Evolutionary conservation across 2,888 invertebrate genomes (phyloP).

Genomic region (Lutraria lutraria): DNA sequence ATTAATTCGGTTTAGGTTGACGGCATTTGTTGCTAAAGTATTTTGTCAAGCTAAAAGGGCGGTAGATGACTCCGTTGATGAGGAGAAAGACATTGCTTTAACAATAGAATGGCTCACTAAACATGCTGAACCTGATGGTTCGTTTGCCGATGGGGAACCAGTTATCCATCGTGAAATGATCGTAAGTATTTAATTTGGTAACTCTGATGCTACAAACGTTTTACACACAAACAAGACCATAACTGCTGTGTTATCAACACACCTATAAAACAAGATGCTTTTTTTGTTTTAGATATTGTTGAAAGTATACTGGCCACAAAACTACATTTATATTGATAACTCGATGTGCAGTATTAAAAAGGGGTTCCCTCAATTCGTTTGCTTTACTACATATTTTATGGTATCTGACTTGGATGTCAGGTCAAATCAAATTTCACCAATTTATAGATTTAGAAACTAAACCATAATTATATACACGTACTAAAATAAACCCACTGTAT

Average conservation of each 20-base stretch:
- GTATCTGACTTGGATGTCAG: too few species aligned
- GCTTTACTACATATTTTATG: too few species aligned
- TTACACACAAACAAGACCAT: background rate
- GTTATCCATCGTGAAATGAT: conserved; percentile 57
- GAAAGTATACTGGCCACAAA: background rate
- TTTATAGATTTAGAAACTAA: too few species aligned
- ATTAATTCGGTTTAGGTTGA: conserved; percentile 45
- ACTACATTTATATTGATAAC: background rate
- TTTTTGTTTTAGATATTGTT: background rate
- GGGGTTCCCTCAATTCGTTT: too few species aligned
- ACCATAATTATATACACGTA: too few species aligned
- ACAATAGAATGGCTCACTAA: conserved; percentile 44
- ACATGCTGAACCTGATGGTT: conserved; percentile 24
- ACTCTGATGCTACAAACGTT: background rate
- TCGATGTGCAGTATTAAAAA: too few species aligned
- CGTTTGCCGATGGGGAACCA: conserved; percentile 33
- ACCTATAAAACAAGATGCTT: background rate
- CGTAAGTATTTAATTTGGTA: conserved; percentile 29
- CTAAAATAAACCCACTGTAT: too few species aligned
- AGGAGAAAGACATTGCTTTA: conserved; percentile 24
- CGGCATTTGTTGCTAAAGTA: conserved; percentile 67
- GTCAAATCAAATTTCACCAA: too few species aligned
- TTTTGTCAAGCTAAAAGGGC: conserved; percentile 63
- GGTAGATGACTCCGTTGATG: conserved; percentile 47
- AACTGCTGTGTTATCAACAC: background rate